Base-by-base conservation (phyloP, 2,113 vertebrate species). In the Hippocampus zosterae region DNA sequence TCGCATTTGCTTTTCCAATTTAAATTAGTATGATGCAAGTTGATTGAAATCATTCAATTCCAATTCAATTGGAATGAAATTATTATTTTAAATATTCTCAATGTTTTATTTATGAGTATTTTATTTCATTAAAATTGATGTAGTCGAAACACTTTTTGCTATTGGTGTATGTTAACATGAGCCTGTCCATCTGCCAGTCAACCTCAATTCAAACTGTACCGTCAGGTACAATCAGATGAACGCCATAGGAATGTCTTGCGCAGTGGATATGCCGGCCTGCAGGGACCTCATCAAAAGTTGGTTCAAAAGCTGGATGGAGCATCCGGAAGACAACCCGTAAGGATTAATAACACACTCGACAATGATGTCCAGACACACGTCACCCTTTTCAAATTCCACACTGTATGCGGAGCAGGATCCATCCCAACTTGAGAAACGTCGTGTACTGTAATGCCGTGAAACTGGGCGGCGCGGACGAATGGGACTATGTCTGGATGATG, bases 361-460 rank as follows among this genome's bases (percentile, higher is more conserved):
- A 8, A 37, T 8, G 19, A 63, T 9, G 15, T 60, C 27, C 57
- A 8, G 18, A 29, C 15, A 8, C 33, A 19, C 6, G 16, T 2
- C 16, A 7, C 5, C 7, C 25, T 9, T 60, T 18, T 60, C 6
- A 60, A 60, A 19, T 33, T 12, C 15, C 2, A 2, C 2, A 33
- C 7, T 53, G 15, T 16, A 8, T 72, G 1, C 62, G 27, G 42
- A 60, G 70, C 81, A 98, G 96, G 71, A 95, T 99, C 73, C 81
- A 93, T 16, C 84, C 94, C 18, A 96, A 98, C 86, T 79, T 99
- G 85, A 94, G 94, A 72, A 88, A 85, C 4, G 78, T 92, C 0
- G 87, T 98, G 78, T 99, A 99, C 90, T 98, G 97, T 88, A 88
- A 63, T 0, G 94, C 93, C 0, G 89, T 98, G 0, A 88, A 94